These are phyloP conservation scores for Porites lobata DNA, from an alignment of 92 coral and sea anemone species.

Conservation along the genomic window DNA sequence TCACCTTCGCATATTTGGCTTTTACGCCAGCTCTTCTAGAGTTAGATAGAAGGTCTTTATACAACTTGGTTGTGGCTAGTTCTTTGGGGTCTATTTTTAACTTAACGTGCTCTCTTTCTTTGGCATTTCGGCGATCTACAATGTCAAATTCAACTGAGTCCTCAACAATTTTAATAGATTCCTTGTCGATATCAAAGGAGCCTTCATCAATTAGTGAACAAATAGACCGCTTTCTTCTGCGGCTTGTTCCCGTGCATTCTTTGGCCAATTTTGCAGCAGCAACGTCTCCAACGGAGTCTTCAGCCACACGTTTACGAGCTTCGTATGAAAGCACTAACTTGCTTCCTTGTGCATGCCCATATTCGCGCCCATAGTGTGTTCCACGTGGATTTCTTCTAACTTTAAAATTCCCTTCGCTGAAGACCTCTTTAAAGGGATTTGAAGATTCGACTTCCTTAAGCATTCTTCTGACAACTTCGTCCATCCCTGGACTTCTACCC, in stretches of 20 bases:
- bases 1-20: slow-evolving; percentile 32
- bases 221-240: slow-evolving; percentile 26
- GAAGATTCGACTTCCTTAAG: background rate
- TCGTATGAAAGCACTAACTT: slow-evolving; percentile 27
- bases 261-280: slow-evolving; percentile 4
- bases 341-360: slow-evolving; percentile 9
- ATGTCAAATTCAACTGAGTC: slow-evolving; percentile 35
- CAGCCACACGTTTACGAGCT: slow-evolving; percentile 31
- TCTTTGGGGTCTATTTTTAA: slow-evolving; percentile 5
- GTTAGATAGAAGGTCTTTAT: slow-evolving; percentile 27
- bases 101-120: slow-evolving; percentile 35
- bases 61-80: slow-evolving; percentile 44
- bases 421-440: background rate
- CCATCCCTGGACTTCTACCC: slow-evolving; percentile 64
- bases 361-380: slow-evolving; percentile 22
- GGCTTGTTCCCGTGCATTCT: slow-evolving; percentile 22
- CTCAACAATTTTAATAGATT: slow-evolving; percentile 42
- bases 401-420: slow-evolving; percentile 20
- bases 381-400: slow-evolving; percentile 16
- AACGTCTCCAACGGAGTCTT: slow-evolving; percentile 30
- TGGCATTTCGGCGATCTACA: slow-evolving; percentile 55
- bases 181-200: slow-evolving; percentile 35
- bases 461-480: slow-evolving; percentile 1
- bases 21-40: slow-evolving; percentile 29
- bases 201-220: slow-evolving; percentile 38